Evolutionary conservation across 2,888 invertebrate species (phyloP).

Genomic region (Agrotis ipsilon): DNA sequence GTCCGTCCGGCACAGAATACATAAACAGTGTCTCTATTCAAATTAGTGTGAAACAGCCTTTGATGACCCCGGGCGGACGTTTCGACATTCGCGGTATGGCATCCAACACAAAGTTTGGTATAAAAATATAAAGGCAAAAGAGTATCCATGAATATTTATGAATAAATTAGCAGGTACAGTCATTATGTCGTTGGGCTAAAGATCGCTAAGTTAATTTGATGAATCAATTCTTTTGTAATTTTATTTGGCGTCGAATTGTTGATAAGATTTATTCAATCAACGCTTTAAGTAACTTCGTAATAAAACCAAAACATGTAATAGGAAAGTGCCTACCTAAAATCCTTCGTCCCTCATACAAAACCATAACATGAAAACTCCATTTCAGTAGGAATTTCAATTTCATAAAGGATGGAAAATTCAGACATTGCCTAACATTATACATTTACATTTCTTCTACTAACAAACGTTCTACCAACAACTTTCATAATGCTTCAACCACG

Average conservation of each 20-base stretch:
- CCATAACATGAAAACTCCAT: background rate
- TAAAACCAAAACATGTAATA: background rate
- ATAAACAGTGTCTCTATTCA: slow-evolving; percentile 76
- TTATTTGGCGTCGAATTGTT: background rate
- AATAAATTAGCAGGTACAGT: slow-evolving; percentile 53
- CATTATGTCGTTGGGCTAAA: slow-evolving; percentile 39
- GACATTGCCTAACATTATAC: background rate
- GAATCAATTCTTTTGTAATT: slow-evolving; percentile 22
- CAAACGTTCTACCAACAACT: background rate
- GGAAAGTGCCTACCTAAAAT: background rate
- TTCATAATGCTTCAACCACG: background rate
- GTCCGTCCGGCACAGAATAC: no score
- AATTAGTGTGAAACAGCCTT: slow-evolving; percentile 74
- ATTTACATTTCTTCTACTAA: slow-evolving; percentile 7
- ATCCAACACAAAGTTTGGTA: slow-evolving; percentile 36
- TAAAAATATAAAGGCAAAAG: slow-evolving; percentile 47
- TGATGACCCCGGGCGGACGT: slow-evolving; percentile 71
- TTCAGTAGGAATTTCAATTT: background rate
- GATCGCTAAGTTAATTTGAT: slow-evolving; percentile 11
- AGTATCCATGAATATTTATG: slow-evolving; percentile 46
- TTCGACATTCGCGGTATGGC: slow-evolving; percentile 64
- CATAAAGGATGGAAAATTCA: background rate
- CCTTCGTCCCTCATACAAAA: background rate
- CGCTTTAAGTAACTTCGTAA: background rate
- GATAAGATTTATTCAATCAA: background rate